These are phyloP conservation scores for Axis porcinus DNA, from an alignment of 2,113 vertebrate species.

Conservation along the genomic window DNA sequence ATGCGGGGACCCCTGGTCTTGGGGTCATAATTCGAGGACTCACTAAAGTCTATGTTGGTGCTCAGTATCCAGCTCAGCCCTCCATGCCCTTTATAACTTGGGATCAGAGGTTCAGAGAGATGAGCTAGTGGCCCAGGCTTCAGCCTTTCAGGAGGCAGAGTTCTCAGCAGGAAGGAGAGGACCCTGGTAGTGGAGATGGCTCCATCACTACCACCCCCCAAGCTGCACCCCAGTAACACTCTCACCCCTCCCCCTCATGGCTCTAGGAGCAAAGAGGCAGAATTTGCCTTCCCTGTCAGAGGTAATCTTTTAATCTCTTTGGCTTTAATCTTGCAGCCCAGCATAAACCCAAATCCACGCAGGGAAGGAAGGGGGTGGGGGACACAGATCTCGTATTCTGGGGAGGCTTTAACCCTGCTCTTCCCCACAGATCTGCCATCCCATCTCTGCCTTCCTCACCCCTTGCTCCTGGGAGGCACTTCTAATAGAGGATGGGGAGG, in stretches of 20 bases:
- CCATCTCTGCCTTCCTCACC: not conserved
- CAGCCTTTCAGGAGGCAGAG: not conserved
- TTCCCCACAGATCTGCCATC: not conserved
- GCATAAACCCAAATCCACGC: conserved; percentile 60
- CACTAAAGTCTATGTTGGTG: accelerated
- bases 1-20: too few relatives aligned
- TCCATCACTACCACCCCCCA: not conserved
- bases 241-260: not conserved
- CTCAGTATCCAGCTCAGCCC: not conserved
- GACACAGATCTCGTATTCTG: not conserved
- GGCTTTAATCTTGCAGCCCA: conserved; percentile 73
- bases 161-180: not conserved
- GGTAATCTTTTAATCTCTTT: conserved; percentile 80
- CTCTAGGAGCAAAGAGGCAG: conserved; percentile 50
- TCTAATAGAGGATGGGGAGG: not conserved
- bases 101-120: not conserved
- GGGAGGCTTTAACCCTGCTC: not conserved
- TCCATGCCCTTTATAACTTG: not conserved
- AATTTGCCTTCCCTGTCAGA: conserved; percentile 63
- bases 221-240: not conserved
- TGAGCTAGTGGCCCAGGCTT: not conserved
- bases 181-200: not conserved
- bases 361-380: not conserved
- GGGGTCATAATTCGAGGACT: not conserved
- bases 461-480: not conserved